Evolutionary conservation across 92 coral and sea anemone species (phyloP).

Genomic region (Epizoanthus stellaris): DNA sequence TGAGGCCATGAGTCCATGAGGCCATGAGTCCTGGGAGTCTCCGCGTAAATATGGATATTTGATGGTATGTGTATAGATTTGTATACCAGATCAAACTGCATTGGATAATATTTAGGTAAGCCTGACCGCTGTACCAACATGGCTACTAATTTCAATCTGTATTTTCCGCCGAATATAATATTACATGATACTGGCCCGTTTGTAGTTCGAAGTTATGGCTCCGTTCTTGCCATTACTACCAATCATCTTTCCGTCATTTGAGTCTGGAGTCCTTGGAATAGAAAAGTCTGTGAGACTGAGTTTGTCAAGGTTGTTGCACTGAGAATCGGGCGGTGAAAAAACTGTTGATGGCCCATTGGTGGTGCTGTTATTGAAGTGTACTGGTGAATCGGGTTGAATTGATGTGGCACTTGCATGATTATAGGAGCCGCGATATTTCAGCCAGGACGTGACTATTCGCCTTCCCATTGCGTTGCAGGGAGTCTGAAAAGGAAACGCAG

Average conservation of each 20-base stretch:
- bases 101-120: no score
- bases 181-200: neutral
- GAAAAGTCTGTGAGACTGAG: constrained; percentile 23
- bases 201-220: neutral
- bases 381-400: constrained; percentile 12
- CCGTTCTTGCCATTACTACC: neutral
- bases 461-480: neutral
- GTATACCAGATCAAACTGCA: no score
- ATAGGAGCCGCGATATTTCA: constrained; percentile 5
- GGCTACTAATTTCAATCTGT: no score
- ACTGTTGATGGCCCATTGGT: neutral
- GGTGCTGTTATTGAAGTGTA: neutral
- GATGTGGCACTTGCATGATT: neutral
- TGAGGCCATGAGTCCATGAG: no score
- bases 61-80: no score
- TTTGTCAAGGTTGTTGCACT: neutral
- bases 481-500: neutral
- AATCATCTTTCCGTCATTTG: neutral
- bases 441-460: constrained; percentile 8
- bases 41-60: no score
- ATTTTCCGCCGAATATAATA: neutral
- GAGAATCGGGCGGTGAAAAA: neutral
- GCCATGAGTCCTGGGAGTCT: no score
- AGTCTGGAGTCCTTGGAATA: neutral
- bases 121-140: no score